phyloP scores from a whole-genome alignment of 2,888 invertebrate species.

The Pachycephus smyrnensis region DNA sequence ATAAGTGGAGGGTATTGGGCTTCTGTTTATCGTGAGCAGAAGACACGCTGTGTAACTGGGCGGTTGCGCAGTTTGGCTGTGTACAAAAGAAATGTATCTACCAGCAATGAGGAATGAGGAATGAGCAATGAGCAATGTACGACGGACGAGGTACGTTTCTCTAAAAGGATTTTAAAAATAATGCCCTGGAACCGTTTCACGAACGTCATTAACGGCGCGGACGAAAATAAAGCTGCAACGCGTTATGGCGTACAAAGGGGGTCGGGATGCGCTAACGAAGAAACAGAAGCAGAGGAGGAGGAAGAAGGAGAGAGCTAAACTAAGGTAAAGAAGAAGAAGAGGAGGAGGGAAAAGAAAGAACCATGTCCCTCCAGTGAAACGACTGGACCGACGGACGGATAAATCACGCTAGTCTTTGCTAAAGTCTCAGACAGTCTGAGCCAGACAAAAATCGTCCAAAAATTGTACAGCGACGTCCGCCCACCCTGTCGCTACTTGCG shows the following conservation, averaged over 20 bases:
- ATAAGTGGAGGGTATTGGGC: neutral
- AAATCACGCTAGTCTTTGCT: slow-evolving; percentile 49
- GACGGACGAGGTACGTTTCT: neutral
- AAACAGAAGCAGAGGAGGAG: neutral
- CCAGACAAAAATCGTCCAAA: slow-evolving; percentile 61
- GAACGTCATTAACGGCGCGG: slow-evolving; percentile 45
- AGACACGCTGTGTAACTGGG: neutral
- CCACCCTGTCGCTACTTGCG: slow-evolving; percentile 25
- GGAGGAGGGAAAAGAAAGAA: slow-evolving; percentile 12
- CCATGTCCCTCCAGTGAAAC: slow-evolving; percentile 3
- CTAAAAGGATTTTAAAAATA: slow-evolving; percentile 18
- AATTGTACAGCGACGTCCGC: slow-evolving; percentile 40
- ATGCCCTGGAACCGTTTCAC: slow-evolving; percentile 29
- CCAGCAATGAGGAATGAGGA: neutral
- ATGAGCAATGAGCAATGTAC: neutral
- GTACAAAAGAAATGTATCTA: neutral
- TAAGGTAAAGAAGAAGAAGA: slow-evolving; percentile 11
- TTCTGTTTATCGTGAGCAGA: neutral
- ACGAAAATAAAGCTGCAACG: slow-evolving; percentile 44
- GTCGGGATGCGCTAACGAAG: slow-evolving; percentile 7
- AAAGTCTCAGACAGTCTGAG: slow-evolving; percentile 18
- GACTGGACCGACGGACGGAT: slow-evolving; percentile 45
- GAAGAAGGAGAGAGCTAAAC: slow-evolving; percentile 21
- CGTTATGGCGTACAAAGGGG: slow-evolving; percentile 12
- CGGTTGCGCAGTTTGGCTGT: neutral